phyloP scores from a whole-genome alignment of 2,797 vertebrate genomes.

The Karalla daura region DNA sequence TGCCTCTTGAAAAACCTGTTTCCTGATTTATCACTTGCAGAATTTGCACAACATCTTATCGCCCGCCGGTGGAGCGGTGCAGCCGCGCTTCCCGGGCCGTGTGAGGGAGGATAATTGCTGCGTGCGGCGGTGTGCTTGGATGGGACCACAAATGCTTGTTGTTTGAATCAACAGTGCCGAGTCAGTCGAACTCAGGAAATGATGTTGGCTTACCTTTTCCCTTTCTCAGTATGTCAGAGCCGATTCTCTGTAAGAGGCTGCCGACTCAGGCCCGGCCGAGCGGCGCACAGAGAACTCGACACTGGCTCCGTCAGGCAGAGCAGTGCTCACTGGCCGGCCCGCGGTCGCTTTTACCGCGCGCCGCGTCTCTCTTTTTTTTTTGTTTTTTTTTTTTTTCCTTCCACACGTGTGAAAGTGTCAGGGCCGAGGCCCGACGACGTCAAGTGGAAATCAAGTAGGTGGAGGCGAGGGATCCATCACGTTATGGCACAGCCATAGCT shows the following conservation, averaged over 20 bases:
- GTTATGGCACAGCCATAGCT: slow-evolving; percentile 48
- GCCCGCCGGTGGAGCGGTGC: slow-evolving; percentile 34
- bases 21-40: slow-evolving; percentile 66
- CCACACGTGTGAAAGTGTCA: slow-evolving; percentile 8
- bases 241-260: slow-evolving; percentile 26
- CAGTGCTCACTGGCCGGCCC: slow-evolving; percentile 5
- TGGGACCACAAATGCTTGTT: slow-evolving; percentile 47
- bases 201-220: slow-evolving; percentile 38
- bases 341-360: slow-evolving; percentile 1
- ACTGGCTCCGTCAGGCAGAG: slow-evolving; percentile 15
- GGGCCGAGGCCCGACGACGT: not conserved
- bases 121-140: slow-evolving; percentile 46
- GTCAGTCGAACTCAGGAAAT: slow-evolving; percentile 50
- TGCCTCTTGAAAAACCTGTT: slow-evolving; percentile 74
- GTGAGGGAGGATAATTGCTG: slow-evolving; percentile 49
- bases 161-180: slow-evolving; percentile 47
- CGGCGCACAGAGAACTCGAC: slow-evolving; percentile 13
- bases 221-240: slow-evolving; percentile 32
- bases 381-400: no score
- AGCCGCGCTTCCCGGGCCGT: slow-evolving; percentile 16
- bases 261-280: slow-evolving; percentile 19
- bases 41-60: slow-evolving; percentile 60
- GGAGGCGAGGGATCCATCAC: slow-evolving; percentile 57
- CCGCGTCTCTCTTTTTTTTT: no score
- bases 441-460: slow-evolving; percentile 26